Percentiles rank a stretch among this genome's conserved stretches.
Conservation (phyloP, 1,140 invertebrate species). For the Ceratosolen fusciceps region DNA sequence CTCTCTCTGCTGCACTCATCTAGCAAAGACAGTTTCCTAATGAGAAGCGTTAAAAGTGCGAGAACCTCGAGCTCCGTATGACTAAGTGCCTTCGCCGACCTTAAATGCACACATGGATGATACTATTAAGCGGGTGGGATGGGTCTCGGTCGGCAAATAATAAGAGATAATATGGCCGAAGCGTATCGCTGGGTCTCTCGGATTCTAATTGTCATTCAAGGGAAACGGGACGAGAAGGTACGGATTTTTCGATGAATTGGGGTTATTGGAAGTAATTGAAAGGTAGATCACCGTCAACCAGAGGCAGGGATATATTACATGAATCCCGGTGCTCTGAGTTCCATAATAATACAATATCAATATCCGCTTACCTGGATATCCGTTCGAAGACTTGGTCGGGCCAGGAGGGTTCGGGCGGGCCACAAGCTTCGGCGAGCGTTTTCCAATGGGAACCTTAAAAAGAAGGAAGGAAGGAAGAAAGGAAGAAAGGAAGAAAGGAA, state of each 20-base stretch:
- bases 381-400: constrained; percentile 22
- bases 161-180: background rate
- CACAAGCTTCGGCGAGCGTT: constrained; percentile 27
- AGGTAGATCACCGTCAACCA: no score
- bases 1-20: background rate
- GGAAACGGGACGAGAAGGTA: no score
- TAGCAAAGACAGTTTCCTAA: constrained; percentile 8
- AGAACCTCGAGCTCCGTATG: constrained; percentile 5
- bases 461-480: no score
- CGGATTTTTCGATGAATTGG: no score
- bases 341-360: constrained; percentile 33
- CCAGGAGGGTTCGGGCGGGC: background rate
- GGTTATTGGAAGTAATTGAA: no score
- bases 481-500: no score
- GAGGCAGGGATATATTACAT: no score
- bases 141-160: background rate
- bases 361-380: constrained; percentile 39
- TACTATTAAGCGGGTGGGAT: background rate
- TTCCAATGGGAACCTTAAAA: constrained; percentile 36
- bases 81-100: background rate
- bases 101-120: constrained; percentile 24
- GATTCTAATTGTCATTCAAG: no score
- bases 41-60: constrained; percentile 23
- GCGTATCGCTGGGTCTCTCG: background rate
- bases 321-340: no score